Percentiles rank a stretch among this genome's conserved stretches.
These are phyloP conservation scores for Invenusta paracnida DNA, from an alignment of 2,888 invertebrate species.

Conservation along the genomic window DNA sequence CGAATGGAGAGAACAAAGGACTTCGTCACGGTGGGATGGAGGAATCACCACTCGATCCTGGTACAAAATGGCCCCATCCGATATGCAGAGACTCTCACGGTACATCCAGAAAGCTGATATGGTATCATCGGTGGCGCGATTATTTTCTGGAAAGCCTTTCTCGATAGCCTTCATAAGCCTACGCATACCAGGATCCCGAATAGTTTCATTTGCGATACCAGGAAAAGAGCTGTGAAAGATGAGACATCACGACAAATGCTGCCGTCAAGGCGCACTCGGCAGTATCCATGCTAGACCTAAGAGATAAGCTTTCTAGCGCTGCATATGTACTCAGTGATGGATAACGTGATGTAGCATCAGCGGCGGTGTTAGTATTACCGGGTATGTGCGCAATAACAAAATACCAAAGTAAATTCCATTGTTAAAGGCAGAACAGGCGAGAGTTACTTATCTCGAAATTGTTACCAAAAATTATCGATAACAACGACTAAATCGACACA, in stretches of 20 bases:
- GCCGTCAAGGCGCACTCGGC: background rate
- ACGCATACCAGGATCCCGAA: background rate
- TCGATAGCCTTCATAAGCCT: background rate
- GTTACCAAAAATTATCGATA: background rate
- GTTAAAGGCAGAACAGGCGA: background rate
- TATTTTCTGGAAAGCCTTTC: background rate
- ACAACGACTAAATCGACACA: background rate
- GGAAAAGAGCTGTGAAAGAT: background rate
- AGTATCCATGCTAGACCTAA: background rate
- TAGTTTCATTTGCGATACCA: background rate
- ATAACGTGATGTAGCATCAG: background rate
- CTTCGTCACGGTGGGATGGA: background rate
- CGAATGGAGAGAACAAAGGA: background rate
- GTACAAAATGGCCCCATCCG: background rate
- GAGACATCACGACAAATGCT: background rate
- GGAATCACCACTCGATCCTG: background rate
- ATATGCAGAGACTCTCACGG: background rate
- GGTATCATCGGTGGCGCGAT: too few relatives aligned
- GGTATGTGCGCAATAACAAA: background rate
- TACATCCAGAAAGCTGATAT: background rate
- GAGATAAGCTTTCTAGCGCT: background rate
- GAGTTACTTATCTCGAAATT: background rate
- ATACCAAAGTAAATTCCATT: background rate
- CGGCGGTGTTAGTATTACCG: background rate
- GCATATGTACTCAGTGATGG: background rate